Conservation (phyloP, 1,140 invertebrate species). For the Wasmannia auropunctata region DNA sequence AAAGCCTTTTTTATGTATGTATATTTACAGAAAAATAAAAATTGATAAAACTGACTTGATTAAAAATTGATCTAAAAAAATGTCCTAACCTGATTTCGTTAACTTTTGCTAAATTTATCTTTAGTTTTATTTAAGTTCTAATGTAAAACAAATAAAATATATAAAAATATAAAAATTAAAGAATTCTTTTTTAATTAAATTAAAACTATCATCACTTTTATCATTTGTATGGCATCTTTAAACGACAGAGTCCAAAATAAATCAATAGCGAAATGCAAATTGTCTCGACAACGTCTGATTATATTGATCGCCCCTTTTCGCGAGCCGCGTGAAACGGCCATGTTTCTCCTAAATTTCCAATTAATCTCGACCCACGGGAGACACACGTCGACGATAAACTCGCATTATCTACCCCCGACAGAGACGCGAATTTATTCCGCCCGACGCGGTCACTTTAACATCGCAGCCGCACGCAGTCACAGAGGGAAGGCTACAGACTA, state of each 20-base stretch:
- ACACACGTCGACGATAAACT: constrained; percentile 59
- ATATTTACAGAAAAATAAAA: background rate
- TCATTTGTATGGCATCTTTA: background rate
- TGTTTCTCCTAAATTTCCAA: constrained; percentile 65
- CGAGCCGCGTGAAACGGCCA: background rate
- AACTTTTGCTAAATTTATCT: background rate
- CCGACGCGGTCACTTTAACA: constrained; percentile 10
- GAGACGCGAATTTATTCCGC: constrained; percentile 65
- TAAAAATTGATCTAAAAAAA: too few species aligned
- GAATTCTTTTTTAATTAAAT: background rate
- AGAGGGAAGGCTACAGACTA: background rate
- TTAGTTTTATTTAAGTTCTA: background rate
- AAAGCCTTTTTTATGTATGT: background rate
- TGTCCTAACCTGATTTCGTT: background rate
- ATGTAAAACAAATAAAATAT: background rate
- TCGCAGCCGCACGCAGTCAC: constrained; percentile 27
- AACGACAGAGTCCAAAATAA: background rate
- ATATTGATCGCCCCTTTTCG: constrained; percentile 22
- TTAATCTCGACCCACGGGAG: constrained; percentile 57
- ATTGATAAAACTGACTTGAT: background rate
- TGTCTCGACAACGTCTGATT: background rate
- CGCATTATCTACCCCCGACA: constrained; percentile 61
- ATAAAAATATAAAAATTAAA: background rate
- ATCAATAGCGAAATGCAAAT: background rate
- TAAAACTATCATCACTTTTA: background rate